A percentile compares a stretch with the other conserved stretches of the same genome.
Evolutionary conservation across 2,888 invertebrate species (phyloP).

Genomic region (Leucozona laternaria): DNA sequence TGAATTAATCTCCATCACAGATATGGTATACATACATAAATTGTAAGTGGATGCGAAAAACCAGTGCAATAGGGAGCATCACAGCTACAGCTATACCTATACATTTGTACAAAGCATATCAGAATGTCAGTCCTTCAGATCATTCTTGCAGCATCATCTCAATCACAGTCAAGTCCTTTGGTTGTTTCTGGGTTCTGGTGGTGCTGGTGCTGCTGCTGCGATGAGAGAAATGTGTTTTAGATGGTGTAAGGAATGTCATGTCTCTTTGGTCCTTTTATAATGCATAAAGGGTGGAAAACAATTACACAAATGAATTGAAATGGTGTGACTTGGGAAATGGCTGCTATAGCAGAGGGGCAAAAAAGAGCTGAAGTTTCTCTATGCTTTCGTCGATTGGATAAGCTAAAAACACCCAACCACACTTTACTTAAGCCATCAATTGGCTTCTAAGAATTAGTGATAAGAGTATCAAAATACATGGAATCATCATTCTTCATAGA

Average conservation of each 20-base stretch:
- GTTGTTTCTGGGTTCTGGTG: not conserved
- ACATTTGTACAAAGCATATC: too few species aligned
- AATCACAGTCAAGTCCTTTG: constrained; percentile 45
- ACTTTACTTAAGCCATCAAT: not conserved
- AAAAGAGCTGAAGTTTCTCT: not conserved
- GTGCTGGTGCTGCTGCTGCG: not conserved
- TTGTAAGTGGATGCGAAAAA: constrained; percentile 61
- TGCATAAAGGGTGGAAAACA: constrained; percentile 61
- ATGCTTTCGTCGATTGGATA: not conserved
- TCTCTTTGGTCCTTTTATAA: constrained; percentile 52
- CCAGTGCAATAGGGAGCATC: constrained; percentile 28
- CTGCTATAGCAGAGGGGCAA: not conserved
- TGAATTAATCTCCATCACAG: constrained; percentile 71
- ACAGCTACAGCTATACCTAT: not conserved
- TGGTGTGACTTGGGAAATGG: constrained; percentile 34
- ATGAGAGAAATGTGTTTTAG: constrained; percentile 8
- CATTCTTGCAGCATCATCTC: constrained; percentile 31
- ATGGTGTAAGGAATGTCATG: constrained; percentile 28
- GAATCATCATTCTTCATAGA: not conserved
- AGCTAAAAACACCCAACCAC: not conserved
- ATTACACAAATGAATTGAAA: constrained; percentile 72
- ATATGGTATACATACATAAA: constrained; percentile 48
- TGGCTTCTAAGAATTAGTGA: not conserved
- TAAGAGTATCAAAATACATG: not conserved
- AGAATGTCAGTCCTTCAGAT: not conserved